Conservation (phyloP, 2,888 invertebrate genomes). For the Drosophila tripunctata region DNA sequence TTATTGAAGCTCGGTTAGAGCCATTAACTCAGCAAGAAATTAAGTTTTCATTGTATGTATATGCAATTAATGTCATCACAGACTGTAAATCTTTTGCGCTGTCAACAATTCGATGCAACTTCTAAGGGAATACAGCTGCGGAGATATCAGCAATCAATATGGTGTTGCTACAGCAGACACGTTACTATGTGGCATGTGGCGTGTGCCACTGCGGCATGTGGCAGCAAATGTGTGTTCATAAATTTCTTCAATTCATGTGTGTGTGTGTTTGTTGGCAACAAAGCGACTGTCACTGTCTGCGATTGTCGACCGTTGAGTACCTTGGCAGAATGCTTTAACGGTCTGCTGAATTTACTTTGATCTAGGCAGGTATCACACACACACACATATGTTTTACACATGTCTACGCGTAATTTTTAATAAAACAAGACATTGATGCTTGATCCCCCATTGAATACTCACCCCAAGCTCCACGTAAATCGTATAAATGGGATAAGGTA, state of each 20-base stretch:
- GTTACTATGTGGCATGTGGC: background rate
- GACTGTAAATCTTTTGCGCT: background rate
- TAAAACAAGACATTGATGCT: slow-evolving; percentile 27
- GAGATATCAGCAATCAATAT: slow-evolving; percentile 7
- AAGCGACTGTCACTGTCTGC: slow-evolving; percentile 13
- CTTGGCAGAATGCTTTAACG: slow-evolving; percentile 51
- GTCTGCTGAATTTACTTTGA: slow-evolving; percentile 65
- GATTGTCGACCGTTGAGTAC: slow-evolving; percentile 18
- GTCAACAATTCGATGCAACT: background rate
- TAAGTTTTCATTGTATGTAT: too few species aligned
- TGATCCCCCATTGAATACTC: slow-evolving; percentile 79
- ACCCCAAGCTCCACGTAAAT: slow-evolving; percentile 89
- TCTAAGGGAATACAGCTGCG: background rate
- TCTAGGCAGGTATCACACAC: slow-evolving; percentile 31
- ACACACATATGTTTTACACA: background rate
- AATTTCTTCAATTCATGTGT: background rate
- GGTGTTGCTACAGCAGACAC: background rate
- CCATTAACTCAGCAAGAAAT: too few species aligned
- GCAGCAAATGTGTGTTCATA: background rate
- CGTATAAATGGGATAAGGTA: slow-evolving; percentile 90
- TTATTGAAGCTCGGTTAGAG: too few species aligned
- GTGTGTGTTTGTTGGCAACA: too few species aligned
- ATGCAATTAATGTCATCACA: too few species aligned
- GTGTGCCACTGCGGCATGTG: too few species aligned
- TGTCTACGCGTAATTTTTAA: slow-evolving; percentile 46